These are phyloP conservation scores for Alaudala cheleensis DNA, from an alignment of 2,113 vertebrate species.

Conservation along the genomic window DNA sequence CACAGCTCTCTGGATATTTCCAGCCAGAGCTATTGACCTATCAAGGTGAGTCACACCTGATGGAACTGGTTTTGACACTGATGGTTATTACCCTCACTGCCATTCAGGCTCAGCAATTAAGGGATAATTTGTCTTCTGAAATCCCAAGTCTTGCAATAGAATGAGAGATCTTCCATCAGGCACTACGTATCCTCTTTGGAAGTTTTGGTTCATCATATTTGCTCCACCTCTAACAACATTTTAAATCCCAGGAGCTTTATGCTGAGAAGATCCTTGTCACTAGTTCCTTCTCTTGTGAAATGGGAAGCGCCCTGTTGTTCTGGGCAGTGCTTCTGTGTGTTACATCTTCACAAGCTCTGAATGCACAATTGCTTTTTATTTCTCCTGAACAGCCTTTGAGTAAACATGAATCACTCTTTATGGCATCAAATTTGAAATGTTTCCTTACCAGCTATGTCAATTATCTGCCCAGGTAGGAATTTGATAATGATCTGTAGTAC, in stretches of 20 bases:
- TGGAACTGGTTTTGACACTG: neutral
- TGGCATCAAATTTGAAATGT: conserved; percentile 32
- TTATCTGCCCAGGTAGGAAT: conserved; percentile 20
- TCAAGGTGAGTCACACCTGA: neutral
- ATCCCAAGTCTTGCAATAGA: neutral
- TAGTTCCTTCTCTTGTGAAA: neutral
- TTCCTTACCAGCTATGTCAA: conserved; percentile 23
- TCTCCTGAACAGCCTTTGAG: conserved; percentile 38
- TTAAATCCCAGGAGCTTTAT: neutral
- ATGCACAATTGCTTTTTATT: conserved; percentile 53
- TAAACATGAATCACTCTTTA: conserved; percentile 63
- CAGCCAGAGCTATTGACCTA: neutral
- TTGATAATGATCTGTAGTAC: conserved; percentile 21
- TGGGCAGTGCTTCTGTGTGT: neutral
- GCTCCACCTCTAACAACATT: neutral
- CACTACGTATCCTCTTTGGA: neutral
- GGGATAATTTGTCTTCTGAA: neutral
- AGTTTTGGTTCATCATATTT: neutral
- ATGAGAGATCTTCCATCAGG: neutral
- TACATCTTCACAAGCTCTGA: neutral
- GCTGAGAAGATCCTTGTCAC: neutral
- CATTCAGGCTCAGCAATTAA: neutral
- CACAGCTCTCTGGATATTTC: neutral
- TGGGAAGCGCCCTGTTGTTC: neutral
- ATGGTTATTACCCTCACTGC: neutral